Base-by-base conservation (phyloP, 2,888 invertebrate species). In the Panopea generosa region DNA sequence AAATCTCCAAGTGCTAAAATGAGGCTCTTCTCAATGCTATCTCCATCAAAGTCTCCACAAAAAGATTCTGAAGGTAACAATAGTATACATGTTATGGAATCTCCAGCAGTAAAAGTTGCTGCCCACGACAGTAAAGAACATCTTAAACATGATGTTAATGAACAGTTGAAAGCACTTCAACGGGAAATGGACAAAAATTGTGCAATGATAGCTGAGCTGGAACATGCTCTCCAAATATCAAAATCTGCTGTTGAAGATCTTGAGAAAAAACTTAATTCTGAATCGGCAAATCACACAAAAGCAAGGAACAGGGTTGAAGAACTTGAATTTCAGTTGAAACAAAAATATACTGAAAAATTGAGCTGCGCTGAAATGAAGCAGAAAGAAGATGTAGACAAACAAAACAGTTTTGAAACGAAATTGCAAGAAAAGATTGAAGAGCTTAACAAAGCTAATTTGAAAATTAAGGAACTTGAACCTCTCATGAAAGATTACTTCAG, bases 381-480 rank as follows among this genome's bases (percentile, higher is more conserved):
- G 24, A 55, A 65, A 40, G 67, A 76, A 20, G 49, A 45, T 33
- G 53, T 20, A 43, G 38, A 11, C 18, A 11, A 49, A 14, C 11
- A 29, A n/a, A 50, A 52, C 27, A 27, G 49, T 11, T 20, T 61
- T 52, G 40, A 63, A 52, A 18, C 53, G 22, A 59, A 47, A 1
- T 27, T 62, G 6, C 7, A 38, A n/a, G 63, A 74, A 18, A 69
- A 69, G 29, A 62, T 61, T 40, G 45, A 33, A 57, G 55, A 79
- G 53, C 33, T 82, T 14, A 60, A 82, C 33, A 33, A 76, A 22
- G 47, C 76, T 24, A 95, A 95, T 95, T 94, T 95, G 59, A 93
- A 94, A 84, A 94, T 97, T 4, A 94, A 94, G 81, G 92, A 92
- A 66, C 91, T 95, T 33, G 91, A 90, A 18, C 83, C 90, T 2